phyloP scores from a whole-genome alignment of 2,888 invertebrate species.

The Leptinotarsa peninsularis region DNA sequence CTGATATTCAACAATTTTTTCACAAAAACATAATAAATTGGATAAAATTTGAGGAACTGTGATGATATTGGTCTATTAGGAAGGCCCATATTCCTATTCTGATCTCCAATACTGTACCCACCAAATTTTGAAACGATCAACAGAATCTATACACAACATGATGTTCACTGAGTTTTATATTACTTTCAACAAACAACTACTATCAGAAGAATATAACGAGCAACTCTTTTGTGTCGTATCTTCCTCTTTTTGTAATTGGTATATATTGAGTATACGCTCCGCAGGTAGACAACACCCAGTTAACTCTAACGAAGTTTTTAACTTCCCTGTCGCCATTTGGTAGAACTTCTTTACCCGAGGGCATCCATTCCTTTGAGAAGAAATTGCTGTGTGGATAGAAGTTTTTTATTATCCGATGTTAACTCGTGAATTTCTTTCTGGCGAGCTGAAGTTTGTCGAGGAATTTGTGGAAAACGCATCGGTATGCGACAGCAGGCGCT shows the following conservation, averaged over 20 bases:
- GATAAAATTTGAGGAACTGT: no score
- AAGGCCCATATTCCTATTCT: no score
- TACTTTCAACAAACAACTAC: neutral
- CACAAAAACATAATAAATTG: no score
- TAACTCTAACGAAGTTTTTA: conserved; percentile 23
- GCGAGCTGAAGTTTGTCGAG: conserved; percentile 10
- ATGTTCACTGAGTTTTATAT: no score
- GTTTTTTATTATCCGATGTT: conserved; percentile 26
- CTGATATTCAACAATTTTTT: no score
- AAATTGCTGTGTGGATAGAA: conserved; percentile 12
- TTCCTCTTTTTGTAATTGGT: conserved; percentile 8
- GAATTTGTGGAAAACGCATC: conserved; percentile 9
- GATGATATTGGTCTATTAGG: no score
- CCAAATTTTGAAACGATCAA: no score
- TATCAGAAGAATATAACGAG: neutral
- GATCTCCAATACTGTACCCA: no score
- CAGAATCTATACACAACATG: no score
- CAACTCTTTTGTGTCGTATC: neutral
- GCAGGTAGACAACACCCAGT: conserved; percentile 18
- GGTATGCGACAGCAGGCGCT: neutral
- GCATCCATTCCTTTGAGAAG: conserved; percentile 14
- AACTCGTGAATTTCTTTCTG: conserved; percentile 24
- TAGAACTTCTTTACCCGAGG: conserved; percentile 17
- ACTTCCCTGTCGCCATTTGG: neutral
- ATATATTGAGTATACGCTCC: conserved; percentile 15